Evolutionary conservation across 2,797 vertebrate species (phyloP).

Genomic region (Sebastes minor): DNA sequence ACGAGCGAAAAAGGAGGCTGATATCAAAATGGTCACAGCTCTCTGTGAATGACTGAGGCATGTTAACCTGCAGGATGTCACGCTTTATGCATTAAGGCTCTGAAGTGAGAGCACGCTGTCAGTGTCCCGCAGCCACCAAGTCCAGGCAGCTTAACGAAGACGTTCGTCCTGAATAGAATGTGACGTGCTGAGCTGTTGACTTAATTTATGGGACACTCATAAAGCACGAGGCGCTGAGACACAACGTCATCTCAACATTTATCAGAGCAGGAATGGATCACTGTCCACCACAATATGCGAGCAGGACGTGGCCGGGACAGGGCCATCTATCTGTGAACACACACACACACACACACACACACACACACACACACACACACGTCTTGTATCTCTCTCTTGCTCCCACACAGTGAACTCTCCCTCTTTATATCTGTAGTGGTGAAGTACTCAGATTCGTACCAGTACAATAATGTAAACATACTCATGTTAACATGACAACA

Average conservation of each 20-base stretch:
- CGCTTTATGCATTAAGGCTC: not conserved
- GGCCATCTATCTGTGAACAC: constrained; percentile 24
- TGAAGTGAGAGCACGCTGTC: not conserved
- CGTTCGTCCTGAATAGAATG: not conserved
- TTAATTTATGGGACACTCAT: constrained; percentile 19
- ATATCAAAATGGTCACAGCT: too few species aligned
- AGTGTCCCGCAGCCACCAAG: not conserved
- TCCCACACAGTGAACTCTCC: too few species aligned
- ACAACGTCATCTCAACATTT: not conserved
- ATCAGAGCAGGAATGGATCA: constrained; percentile 1
- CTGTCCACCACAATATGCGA: too few species aligned
- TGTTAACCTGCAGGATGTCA: constrained; percentile 18
- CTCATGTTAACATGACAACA: too few species aligned
- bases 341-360: not conserved
- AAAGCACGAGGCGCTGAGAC: not conserved
- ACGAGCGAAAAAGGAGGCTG: too few species aligned
- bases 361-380: too few species aligned
- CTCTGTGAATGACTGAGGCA: not conserved
- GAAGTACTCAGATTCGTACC: too few species aligned
- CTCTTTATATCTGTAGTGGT: too few species aligned
- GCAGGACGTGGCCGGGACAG: not conserved
- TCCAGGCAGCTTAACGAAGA: not conserved
- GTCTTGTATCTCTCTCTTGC: too few species aligned
- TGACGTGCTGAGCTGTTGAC: constrained; percentile 1
- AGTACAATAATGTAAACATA: too few species aligned